These are phyloP conservation scores for Pontoporia blainvillei DNA, from an alignment of 2,113 vertebrate species.

Conservation along the genomic window DNA sequence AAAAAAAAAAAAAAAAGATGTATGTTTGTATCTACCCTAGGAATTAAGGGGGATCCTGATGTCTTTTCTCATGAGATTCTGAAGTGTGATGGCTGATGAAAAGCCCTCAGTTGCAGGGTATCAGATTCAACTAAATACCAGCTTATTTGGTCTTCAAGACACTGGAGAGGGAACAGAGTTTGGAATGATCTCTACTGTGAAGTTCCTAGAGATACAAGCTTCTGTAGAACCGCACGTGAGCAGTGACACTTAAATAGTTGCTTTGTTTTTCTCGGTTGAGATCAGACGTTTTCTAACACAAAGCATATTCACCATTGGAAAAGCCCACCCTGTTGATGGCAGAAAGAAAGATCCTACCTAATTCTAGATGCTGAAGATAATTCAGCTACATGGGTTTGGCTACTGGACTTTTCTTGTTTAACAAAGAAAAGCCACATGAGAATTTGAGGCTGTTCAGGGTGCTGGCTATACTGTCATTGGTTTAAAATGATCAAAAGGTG, in stretches of 20 bases:
- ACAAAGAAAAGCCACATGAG: neutral
- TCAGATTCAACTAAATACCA: neutral
- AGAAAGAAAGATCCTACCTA: neutral
- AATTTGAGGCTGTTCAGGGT: neutral
- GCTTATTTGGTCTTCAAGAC: neutral
- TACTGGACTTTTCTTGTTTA: neutral
- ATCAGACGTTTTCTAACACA: neutral
- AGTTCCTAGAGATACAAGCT: neutral
- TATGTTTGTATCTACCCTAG: neutral
- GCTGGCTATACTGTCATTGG: neutral
- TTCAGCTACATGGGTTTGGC: neutral
- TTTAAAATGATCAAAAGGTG: constrained; percentile 20
- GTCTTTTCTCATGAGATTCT: neutral
- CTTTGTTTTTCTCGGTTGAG: neutral
- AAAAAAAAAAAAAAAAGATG: too few relatives aligned
- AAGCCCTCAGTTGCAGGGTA: neutral
- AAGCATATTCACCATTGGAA: neutral
- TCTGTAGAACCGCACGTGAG: neutral
- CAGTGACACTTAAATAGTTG: neutral
- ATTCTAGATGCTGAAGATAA: neutral
- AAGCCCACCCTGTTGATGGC: neutral
- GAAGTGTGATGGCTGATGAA: neutral
- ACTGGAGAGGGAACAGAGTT: neutral
- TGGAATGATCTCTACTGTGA: neutral
- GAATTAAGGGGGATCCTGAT: neutral